These are phyloP conservation scores for Eleutherodactylus coqui DNA, from an alignment of 2,797 vertebrate species.

Conservation along the genomic window DNA sequence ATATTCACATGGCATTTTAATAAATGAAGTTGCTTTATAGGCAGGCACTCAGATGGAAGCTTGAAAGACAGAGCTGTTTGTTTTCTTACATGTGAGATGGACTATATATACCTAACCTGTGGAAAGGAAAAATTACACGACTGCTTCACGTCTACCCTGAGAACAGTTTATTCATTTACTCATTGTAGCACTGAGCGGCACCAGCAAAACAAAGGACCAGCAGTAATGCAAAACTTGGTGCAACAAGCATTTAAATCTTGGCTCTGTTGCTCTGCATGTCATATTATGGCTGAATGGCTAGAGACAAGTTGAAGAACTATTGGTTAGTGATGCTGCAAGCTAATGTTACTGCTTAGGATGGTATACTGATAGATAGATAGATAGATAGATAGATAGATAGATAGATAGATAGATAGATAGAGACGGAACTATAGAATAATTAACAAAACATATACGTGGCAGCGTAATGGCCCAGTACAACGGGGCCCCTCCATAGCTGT, in stretches of 20 bases:
- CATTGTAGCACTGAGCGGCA: slow-evolving; percentile 63
- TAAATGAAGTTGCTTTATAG: slow-evolving; percentile 73
- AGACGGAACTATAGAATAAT: neutral
- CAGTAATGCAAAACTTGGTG: slow-evolving; percentile 51
- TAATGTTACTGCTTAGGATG: neutral
- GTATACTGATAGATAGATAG: neutral
- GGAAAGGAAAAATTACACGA: slow-evolving; percentile 68
- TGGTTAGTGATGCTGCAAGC: neutral
- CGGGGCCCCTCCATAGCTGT: too few relatives aligned
- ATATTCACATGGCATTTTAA: slow-evolving; percentile 62
- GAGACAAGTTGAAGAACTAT: neutral
- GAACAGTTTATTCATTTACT: slow-evolving; percentile 66
- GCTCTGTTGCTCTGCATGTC: neutral
- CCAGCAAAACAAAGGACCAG: slow-evolving; percentile 67
- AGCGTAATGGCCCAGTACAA: too few relatives aligned
- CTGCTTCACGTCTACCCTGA: slow-evolving; percentile 67
- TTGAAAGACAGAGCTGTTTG: slow-evolving; percentile 62
- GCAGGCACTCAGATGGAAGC: slow-evolving; percentile 66
- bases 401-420: slow-evolving; percentile 10
- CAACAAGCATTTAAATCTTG: slow-evolving; percentile 27
- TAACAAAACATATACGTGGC: too few relatives aligned
- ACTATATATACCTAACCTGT: slow-evolving; percentile 49
- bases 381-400: neutral
- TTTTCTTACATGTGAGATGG: slow-evolving; percentile 61
- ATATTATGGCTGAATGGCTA: slow-evolving; percentile 6